phyloP scores from a whole-genome alignment of 1,140 invertebrate species.

The Dendroctonus ponderosae region DNA sequence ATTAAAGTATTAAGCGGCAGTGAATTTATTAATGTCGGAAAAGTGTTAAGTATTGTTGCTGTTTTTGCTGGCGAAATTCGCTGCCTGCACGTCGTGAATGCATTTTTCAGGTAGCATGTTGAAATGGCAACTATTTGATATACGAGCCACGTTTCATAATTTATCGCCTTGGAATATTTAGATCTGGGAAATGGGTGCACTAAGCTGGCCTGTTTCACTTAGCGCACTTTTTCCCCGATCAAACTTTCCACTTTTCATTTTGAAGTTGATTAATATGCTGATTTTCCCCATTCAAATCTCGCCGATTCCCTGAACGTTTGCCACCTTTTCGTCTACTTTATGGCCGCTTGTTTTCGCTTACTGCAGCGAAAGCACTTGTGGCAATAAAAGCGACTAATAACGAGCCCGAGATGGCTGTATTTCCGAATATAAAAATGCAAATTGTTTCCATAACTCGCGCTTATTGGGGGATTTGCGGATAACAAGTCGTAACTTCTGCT shows the following conservation, averaged over 20 bases:
- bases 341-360: too few relatives aligned
- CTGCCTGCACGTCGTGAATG: conserved; percentile 14
- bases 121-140: conserved; percentile 23
- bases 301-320: too few relatives aligned
- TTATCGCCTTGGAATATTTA: conserved; percentile 14
- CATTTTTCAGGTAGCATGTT: conserved; percentile 24
- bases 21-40: conserved; percentile 23
- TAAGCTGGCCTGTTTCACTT: neutral
- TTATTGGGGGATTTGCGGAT: conserved; percentile 9
- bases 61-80: conserved; percentile 14
- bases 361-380: too few relatives aligned
- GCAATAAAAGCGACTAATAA: conserved; percentile 24
- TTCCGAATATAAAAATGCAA: conserved; percentile 18
- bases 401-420: conserved; percentile 18
- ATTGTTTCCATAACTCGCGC: conserved; percentile 21
- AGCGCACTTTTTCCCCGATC: neutral
- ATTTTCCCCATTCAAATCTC: too few relatives aligned
- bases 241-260: too few relatives aligned
- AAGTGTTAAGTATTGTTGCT: conserved; percentile 25
- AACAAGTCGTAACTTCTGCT: neutral
- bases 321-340: too few relatives aligned
- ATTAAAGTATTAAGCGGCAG: conserved; percentile 23
- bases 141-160: conserved; percentile 17
- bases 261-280: too few relatives aligned
- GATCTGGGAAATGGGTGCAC: conserved; percentile 1